Evolutionary conservation across 2,888 invertebrate genomes (phyloP), one percentile per base, ranked within the genome.

Genomic region (Adelognathus sp.): DNA sequence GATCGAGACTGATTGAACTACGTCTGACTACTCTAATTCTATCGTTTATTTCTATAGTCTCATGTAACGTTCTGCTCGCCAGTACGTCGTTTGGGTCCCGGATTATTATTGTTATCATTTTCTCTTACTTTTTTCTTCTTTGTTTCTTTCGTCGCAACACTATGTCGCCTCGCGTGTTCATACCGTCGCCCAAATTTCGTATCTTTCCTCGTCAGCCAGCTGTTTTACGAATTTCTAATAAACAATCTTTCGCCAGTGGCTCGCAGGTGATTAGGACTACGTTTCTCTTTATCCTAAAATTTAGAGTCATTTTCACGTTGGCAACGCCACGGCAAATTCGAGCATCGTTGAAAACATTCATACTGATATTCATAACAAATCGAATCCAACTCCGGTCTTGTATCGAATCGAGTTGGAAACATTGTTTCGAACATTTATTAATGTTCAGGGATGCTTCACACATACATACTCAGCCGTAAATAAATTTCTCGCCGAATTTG

Each of bases 41-140:
- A 27, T 41, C 44, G 33, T 60, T 36, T 78, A 69, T 76, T 69
- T 63, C 46, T 80, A 76, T 44, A 63, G 60, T 60, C 67, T 58
- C 83, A 82, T 60, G 79, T 78, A 72, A 69, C 82, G 83, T 84
- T 85, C 77, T 81, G 81, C 76, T 78, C 77, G 73, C 69, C 81
- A 77, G 77, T 72, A 72, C 80, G 73, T 79, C 81, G 61, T 76
- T 81, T 85, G 82, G 84, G 85, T 87, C 84, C 85, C 83, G 81
- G 82, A 85, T 85, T 76, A 86, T 88, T 86, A 87, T 87, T 84
- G 83, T 85, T 83, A 60, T 61, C 72, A 46, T 33, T 39, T 67
- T 16, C 24, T 29, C 52, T 39, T 50, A 16, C 29, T 33, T 33
- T 31, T 64, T 54, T 41, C 46, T 6, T 54, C 4, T 41, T 58